Evolutionary conservation across 2,888 invertebrate genomes (phyloP).

Genomic region (Limenitis camilla): DNA sequence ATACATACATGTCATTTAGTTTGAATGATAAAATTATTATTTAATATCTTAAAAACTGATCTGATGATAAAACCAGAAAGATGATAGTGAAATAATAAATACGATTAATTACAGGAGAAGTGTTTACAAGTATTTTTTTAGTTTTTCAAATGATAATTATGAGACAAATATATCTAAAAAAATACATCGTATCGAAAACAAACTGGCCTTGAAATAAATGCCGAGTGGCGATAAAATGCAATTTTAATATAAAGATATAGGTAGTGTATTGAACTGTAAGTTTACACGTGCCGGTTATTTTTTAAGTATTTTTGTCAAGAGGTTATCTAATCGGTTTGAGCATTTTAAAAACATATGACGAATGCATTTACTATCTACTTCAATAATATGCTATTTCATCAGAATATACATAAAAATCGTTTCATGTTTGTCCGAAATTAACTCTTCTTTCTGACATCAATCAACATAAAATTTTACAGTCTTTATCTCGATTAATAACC

Average conservation of each 20-base stretch:
- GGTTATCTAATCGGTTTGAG: constrained; percentile 27
- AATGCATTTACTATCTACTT: constrained; percentile 43
- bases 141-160: too few species aligned
- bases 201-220: constrained; percentile 7
- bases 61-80: too few species aligned
- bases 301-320: constrained; percentile 15
- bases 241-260: constrained; percentile 16
- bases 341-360: constrained; percentile 44
- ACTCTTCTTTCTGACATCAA: too few species aligned
- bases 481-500: too few species aligned
- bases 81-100: too few species aligned
- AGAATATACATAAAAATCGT: not conserved
- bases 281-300: constrained; percentile 42
- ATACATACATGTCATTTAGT: too few species aligned
- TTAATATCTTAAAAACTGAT: too few species aligned
- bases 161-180: not conserved
- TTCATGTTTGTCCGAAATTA: too few species aligned
- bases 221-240: constrained; percentile 24
- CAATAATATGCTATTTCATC: constrained; percentile 2
- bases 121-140: too few species aligned
- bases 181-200: constrained; percentile 7
- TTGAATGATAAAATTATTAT: too few species aligned
- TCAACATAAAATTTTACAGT: too few species aligned
- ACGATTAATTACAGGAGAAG: too few species aligned
- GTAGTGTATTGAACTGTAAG: constrained; percentile 22